Base-by-base conservation (phyloP, 2,888 invertebrate species). In the Tenthredo mesomela region DNA sequence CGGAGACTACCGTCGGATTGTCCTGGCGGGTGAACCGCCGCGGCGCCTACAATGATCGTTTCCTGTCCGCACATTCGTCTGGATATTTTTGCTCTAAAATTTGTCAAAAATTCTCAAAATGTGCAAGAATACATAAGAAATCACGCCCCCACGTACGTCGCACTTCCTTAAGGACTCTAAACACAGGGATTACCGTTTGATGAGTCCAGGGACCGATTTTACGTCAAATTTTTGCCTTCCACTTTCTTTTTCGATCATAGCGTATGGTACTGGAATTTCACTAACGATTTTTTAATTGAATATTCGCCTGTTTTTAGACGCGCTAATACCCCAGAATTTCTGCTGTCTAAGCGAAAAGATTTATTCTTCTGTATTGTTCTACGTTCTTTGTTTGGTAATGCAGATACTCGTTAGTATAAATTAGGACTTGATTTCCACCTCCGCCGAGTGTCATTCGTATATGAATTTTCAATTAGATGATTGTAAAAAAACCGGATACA, bases 211-310 rank as follows among this genome's bases (percentile, higher is more conserved):
- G 21, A 70, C 33, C 9, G 29, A 67, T 71, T 71, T 71, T 21
- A 43, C 21, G 47, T 47, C 15, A 47, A 47, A 47, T 47, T 15
- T 47, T 3, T 12, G n/a, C 40, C 21, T 71, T 40, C 70, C 15
- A 2, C 18, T 71, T 37, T 15, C n/a, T 71, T 37, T 71, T 71
- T 40, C 18, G 15, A 65, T 43, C 37, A n/a, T 43, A 6, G 10
- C 37, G 0, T 73, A n/a, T 15, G 15, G 3, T 47, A 25, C n/a
- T 4, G 1, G 18, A 15, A 18, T 33, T 29, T 77, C 18, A 33
- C 77, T 54, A 77, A 77, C 77, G 77, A 77, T 77, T 54, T 50
- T 77, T 77, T 50, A 77, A 77, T 77, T 77, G 77, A 77, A 77
- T 77, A 77, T 50, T 77, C 29, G 47, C 50, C 54, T 12, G 77